Evolutionary conservation across 2,113 vertebrate species (phyloP), one percentile per base, ranked within the genome.

Genomic region (Laticauda laticaudata): DNA sequence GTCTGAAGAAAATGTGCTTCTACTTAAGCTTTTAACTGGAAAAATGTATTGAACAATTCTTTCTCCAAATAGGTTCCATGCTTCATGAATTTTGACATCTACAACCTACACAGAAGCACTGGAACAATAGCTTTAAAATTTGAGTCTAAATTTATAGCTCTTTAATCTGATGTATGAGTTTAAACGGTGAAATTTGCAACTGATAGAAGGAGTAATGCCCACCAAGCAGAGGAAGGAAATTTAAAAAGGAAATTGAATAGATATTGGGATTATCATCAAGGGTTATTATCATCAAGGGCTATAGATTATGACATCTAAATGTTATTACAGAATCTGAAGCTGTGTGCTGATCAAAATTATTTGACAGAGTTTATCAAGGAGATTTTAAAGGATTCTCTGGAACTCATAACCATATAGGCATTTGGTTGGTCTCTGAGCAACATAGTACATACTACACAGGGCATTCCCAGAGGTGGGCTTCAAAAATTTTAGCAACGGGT

Each of bases 1-100:
- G 95, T 96, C 96, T 94, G 95, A 97, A 96, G 97, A 94, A 94
- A 97, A 97, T 95, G 92, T 97, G 97, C 97, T 98, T 96, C 96
- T 96, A 96, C 97, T 97, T 97, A 97, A 96, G 43, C 14, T n/a
- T 87, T 85, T 48, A 87, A 45, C 53, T 54, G 5, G 59, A 51
- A 92, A 96, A 98, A 97, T 97, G 97, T 89, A 92, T 94, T 0
- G 48, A 96, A 94, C 0, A n/a, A 86, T 92, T 94, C 94, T 95
- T 94, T 94, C 97, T 96, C 94, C 0, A 39, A 97, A 96, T 96
- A 97, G 96, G 95, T 94, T 92, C 93, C 96, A 95, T 61, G 5
- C 34, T 14, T 43, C 94, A 95, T 39, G 94, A 94, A 95, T 94
- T 95, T 95, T 91, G 94, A 92, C 95, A 97, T 39, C 94, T 96